Conservation (phyloP, 2,888 invertebrate species). For the Orthosia gracilis region DNA sequence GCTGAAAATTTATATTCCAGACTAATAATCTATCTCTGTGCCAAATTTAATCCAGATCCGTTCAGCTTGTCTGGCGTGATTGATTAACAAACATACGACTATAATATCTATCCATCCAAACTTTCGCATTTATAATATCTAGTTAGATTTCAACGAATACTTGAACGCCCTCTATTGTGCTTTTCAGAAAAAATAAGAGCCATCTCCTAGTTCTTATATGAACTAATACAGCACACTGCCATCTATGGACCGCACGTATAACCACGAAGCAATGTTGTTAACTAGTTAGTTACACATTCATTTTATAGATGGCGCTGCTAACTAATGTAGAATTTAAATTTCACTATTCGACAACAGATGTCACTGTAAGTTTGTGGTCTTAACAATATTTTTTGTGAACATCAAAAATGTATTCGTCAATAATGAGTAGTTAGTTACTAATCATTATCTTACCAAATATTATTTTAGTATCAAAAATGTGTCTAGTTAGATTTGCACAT, state of each 20-base stretch:
- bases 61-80: too few relatives aligned
- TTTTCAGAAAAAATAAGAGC: slow-evolving; percentile 18
- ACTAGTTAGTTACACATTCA: rapidly evolving
- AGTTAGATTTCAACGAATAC: neutral
- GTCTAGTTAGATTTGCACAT: too few relatives aligned
- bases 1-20: too few relatives aligned
- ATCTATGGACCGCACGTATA: neutral
- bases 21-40: too few relatives aligned
- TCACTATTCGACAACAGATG: slow-evolving; percentile 75
- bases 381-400: neutral
- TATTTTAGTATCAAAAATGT: too few relatives aligned
- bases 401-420: too few relatives aligned
- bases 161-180: neutral
- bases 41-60: too few relatives aligned
- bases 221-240: slow-evolving; percentile 1
- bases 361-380: slow-evolving; percentile 15
- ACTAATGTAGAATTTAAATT: slow-evolving; percentile 18
- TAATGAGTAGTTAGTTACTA: too few relatives aligned
- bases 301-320: slow-evolving; percentile 60
- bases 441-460: too few relatives aligned
- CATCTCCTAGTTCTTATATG: slow-evolving; percentile 44
- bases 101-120: too few relatives aligned
- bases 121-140: too few relatives aligned
- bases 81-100: too few relatives aligned
- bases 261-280: neutral